Evolutionary conservation across 2,888 invertebrate species (phyloP), one percentile per base, ranked within the genome.

Genomic region (Dasysyrphus tricinctus): DNA sequence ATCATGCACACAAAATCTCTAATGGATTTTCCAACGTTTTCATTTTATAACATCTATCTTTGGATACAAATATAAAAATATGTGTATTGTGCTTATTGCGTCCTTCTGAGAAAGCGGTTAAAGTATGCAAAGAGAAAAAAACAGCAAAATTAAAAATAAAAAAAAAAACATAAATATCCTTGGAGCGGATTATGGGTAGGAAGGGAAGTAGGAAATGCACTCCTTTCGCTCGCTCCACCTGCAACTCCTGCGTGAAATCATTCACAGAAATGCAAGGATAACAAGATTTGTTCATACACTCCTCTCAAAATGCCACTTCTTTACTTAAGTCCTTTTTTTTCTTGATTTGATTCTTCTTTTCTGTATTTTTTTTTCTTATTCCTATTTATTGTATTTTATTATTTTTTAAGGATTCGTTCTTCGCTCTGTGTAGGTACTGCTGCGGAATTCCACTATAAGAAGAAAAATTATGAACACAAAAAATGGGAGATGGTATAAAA

Each of bases 211-310:
- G 24, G 5, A 39, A 74, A 65, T 78, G 82, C 76, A 67, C 72
- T 61, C 49, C 74, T 37, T 69, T 39, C 24, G 9, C 54, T 39
- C 54, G 29, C 39, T 81, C 37, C 82, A 75, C 82, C 86, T 86
- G 81, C 86, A 86, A 74, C 86, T 81, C 63, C 81, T 72, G 86
- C 75, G 82, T 86, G 29, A 79, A 75, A 82, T 82, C 86, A 81
- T 86, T 86, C 82, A 86, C 67, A 75, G 78, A 86, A 86, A 86
- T 86, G 86, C 86, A 86, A 86, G 86, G 75, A 86, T 86, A 86
- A 82, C 86, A 82, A 82, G 82, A 78, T 82, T 77, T 70, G 74
- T 81, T 78, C 39, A 56, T 73, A 59, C 39, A 69, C 70, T 80
- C 47, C 80, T 49, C 67, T 70, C 61, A 5, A 51, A 67, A 70